These are phyloP conservation scores for Ardeotis arabs DNA, from an alignment of 2,113 vertebrate species.

Conservation along the genomic window DNA sequence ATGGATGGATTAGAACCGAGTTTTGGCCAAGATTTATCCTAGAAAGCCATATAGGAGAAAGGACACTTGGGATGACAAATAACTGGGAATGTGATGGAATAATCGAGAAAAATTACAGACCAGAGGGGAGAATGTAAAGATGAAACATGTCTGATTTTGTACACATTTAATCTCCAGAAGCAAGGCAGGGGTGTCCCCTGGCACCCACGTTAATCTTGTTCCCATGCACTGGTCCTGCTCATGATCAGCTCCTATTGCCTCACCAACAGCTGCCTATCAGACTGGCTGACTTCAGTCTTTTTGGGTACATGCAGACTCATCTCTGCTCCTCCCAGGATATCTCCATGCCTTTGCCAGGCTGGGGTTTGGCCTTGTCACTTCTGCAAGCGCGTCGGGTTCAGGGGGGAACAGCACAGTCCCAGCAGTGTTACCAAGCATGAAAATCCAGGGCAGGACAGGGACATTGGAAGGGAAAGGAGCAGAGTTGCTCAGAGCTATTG, in stretches of 20 bases:
- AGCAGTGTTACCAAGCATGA: fast-evolving
- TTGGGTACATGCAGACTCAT: neutral
- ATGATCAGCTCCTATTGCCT: neutral
- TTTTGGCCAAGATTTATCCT: neutral
- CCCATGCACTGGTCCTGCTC: neutral
- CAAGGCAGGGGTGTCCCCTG: neutral
- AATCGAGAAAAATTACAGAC: neutral
- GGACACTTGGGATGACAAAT: neutral
- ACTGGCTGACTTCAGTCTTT: neutral
- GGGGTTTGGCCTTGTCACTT: neutral
- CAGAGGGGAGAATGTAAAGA: neutral
- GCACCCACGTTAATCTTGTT: neutral
- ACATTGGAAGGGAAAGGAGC: neutral
- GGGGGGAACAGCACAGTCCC: neutral
- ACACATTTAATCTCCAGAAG: neutral
- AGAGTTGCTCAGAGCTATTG: neutral
- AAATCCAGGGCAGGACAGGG: neutral
- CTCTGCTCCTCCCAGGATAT: neutral
- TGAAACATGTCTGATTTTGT: neutral
- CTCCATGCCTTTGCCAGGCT: neutral
- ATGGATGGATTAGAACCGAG: neutral
- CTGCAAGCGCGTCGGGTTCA: fast-evolving
- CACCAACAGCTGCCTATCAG: neutral
- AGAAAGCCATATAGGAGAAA: neutral
- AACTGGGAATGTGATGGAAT: neutral